Base-by-base conservation (phyloP, 2,888 invertebrate genomes). In the Molanna angustata region DNA sequence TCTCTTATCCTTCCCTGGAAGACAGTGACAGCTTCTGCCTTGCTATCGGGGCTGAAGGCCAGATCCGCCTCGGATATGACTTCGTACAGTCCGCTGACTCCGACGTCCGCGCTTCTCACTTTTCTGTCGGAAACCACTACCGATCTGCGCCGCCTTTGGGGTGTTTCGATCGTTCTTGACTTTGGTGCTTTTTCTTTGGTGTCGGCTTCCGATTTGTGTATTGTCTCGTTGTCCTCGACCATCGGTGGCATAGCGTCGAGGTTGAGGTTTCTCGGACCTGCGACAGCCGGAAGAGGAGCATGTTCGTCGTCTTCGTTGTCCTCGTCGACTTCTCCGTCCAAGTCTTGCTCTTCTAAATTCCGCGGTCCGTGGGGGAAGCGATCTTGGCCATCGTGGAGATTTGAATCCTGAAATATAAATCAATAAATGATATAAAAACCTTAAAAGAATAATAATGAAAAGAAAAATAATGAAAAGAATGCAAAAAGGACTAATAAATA, bases 21-120 rank as follows among this genome's bases (percentile, higher is more conserved):
- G 0, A 92, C 90, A 2, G 91, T 90, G 1, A 91, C 90, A 0
- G 90, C 85, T 68, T 91, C 91, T 41, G 84, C 82, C 62, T 84
- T 80, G 45, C 82, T 78, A 63, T 91, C 88, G 0, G 93, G 91
- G 62, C 90, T 90, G 69, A 94, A 94, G 31, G 90, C 92, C 33
- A 94, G 73, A 69, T 94, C 94, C 1, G 92, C 91, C 69, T 93
- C 91, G 2, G 94, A 93, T 52, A 94, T 91, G 41, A 94, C 91
- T 61, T 93, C 91, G 69, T 93, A 94, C 17, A 92, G 80, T 0
- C 92, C 90, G 59, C 90, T 90, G 1, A 94, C 93, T 4, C 94
- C 93, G 1, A 94, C 90, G 65, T 92, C 92, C 2, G 91, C 88
- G 58, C 88, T 90, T 46, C 90, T 81, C 1, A 81, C 86, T 65